Evolutionary conservation across 2,797 vertebrate genomes (phyloP), one percentile per base, ranked within the genome.

Genomic region (Melanogrammus aeglefinus): DNA sequence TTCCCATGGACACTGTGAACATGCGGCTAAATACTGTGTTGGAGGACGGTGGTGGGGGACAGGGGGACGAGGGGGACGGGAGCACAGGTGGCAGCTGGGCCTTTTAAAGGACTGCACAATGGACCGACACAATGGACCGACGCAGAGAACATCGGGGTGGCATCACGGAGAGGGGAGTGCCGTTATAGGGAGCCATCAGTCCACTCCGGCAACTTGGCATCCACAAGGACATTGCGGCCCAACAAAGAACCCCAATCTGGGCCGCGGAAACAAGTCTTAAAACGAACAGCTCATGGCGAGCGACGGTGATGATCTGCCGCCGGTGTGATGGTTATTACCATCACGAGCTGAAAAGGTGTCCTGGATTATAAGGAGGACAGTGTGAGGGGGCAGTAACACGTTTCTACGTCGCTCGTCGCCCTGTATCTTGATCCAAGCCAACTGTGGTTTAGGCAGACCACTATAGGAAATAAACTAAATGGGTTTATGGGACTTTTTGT

Each of bases 1-100:
- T 86, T 88, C 79, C 83, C 79, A 75, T 63, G 77, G 80, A 71
- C 72, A 73, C 66, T 79, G 80, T 76, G 75, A 83, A 81, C 72
- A 72, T 86, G 87, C 88, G 84, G 77, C 83, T 87, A 87, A 84
- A 89, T 89, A 84, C 82, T 90, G 85, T 88, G 90, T 87, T 66
- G 6, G 57, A n/a, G 57, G 57, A 7, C 9, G 63, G 2, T 1
- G 63, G 63, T 10, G n/a, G 63, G 9, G 63, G 92, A 93, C 92
- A 82, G 88, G 84, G 86, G 88, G 57, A n/a, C 7, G n/a, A 7
- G 63, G n/a, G 63, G 24, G n/a, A 92, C 92, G 92, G 82, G 88
- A 84, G 86, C 88, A 91, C 91, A 94, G 92, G 93, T 93, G 93
- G 92, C 89, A 93, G 92, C 92, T 92, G 90, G 16, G 63, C 77